Evolutionary conservation across 2,113 vertebrate genomes (phyloP).

Genomic region (Notechis scutatus): DNA sequence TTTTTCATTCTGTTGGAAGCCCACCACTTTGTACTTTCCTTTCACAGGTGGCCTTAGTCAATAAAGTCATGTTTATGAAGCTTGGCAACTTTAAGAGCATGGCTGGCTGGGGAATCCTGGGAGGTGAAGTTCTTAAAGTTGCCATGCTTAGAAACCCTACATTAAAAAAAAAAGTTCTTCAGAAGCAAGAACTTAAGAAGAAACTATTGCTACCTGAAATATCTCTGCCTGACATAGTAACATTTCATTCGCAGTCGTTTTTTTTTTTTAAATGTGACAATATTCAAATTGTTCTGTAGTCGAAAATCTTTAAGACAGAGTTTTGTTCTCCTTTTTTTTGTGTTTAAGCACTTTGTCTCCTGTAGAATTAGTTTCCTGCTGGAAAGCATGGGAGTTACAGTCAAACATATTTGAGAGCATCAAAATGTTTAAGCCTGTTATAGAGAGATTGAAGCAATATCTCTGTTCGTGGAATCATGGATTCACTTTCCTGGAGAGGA

Average conservation of each 20-base stretch:
- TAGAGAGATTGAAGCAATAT: not conserved
- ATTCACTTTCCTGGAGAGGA: slow-evolving; percentile 31
- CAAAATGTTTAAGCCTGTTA: not conserved
- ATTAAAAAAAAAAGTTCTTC: not conserved
- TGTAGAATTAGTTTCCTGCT: not conserved
- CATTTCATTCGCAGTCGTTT: not conserved
- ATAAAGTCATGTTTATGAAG: not conserved
- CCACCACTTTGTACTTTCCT: not conserved
- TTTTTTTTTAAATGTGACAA: not conserved
- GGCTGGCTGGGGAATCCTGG: not conserved
- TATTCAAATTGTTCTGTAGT: not conserved
- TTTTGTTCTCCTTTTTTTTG: not conserved
- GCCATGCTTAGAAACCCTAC: not conserved
- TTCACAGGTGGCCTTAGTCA: not conserved
- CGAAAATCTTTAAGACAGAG: not conserved
- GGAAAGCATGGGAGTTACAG: not conserved
- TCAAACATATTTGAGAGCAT: not conserved
- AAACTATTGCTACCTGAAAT: not conserved
- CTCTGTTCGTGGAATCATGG: slow-evolving; percentile 1
- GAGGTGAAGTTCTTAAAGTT: not conserved
- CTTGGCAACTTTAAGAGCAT: not conserved
- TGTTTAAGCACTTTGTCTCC: slow-evolving; percentile 12
- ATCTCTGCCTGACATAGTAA: not conserved
- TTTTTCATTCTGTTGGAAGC: not conserved
- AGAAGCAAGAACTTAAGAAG: not conserved